These are phyloP conservation scores for Ooceraea biroi DNA, from an alignment of 1,140 invertebrate species.

Conservation along the genomic window DNA sequence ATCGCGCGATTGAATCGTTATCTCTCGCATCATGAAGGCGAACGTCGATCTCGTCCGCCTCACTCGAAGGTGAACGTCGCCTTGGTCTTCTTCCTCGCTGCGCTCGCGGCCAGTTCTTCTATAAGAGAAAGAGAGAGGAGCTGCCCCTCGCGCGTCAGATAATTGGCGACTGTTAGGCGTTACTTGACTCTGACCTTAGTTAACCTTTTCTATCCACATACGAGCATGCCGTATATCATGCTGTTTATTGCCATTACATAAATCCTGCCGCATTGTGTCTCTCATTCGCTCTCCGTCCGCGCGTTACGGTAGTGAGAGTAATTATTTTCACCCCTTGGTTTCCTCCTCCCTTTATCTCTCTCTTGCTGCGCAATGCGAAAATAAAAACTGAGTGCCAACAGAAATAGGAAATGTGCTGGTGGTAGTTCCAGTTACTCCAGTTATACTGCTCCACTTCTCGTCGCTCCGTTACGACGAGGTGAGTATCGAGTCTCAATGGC, in stretches of 20 bases:
- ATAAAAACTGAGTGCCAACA: slow-evolving; percentile 50
- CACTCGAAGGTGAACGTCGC: not conserved
- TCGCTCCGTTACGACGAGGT: not conserved
- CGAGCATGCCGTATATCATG: not conserved
- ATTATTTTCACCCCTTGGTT: not conserved
- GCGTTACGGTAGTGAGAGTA: not conserved
- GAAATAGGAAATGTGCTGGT: not conserved
- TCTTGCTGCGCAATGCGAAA: slow-evolving; percentile 26
- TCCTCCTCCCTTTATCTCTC: not conserved
- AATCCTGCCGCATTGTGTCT: not conserved
- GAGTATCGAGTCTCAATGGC: not conserved
- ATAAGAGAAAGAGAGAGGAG: not conserved
- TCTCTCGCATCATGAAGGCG: not conserved
- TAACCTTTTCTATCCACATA: not conserved
- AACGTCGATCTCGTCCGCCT: not conserved
- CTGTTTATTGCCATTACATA: slow-evolving; percentile 15
- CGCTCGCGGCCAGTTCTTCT: not conserved
- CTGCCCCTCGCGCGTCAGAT: not conserved
- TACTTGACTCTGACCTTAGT: not conserved
- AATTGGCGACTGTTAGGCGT: not conserved
- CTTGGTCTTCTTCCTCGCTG: not conserved
- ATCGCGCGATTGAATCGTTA: slow-evolving; percentile 16
- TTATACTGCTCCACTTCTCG: not conserved
- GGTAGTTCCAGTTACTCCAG: not conserved
- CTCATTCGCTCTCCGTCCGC: not conserved